phyloP scores from a whole-genome alignment of 2,113 vertebrate species.

The Hippocampus barbouri region DNA sequence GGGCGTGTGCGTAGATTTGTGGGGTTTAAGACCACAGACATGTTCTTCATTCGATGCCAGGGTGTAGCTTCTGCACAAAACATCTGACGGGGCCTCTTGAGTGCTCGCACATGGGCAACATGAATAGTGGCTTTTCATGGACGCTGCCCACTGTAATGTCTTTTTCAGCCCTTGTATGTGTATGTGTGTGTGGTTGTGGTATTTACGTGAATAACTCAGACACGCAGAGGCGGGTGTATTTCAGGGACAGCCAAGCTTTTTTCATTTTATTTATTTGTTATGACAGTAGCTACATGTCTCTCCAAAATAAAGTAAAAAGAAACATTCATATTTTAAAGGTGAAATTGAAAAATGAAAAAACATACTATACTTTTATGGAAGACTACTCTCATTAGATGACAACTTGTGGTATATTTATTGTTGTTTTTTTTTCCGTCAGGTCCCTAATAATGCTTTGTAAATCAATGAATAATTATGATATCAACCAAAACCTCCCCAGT shows the following conservation, averaged over 20 bases:
- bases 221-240: constrained; percentile 48
- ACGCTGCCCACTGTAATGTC: constrained; percentile 47
- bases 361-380: too few species aligned
- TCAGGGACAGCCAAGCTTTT: constrained; percentile 26
- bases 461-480: background rate
- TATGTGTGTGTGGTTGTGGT: constrained; percentile 25
- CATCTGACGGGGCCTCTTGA: constrained; percentile 62
- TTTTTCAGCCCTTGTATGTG: constrained; percentile 29
- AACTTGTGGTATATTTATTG: background rate
- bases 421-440: too few species aligned
- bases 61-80: constrained; percentile 62
- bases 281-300: constrained; percentile 19
- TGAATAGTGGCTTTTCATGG: constrained; percentile 68
- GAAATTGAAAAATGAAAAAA: too few species aligned
- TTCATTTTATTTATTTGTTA: constrained; percentile 46
- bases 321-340: too few species aligned
- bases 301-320: too few species aligned
- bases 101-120: constrained; percentile 63
- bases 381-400: background rate
- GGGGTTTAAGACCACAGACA: constrained; percentile 49
- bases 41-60: constrained; percentile 55
- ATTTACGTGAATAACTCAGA: constrained; percentile 56
- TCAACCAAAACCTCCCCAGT: background rate
- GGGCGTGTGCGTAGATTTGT: constrained; percentile 32
- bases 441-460: too few species aligned